phyloP scores from a whole-genome alignment of 2,113 vertebrate species.

The Nycticebus coucang region DNA sequence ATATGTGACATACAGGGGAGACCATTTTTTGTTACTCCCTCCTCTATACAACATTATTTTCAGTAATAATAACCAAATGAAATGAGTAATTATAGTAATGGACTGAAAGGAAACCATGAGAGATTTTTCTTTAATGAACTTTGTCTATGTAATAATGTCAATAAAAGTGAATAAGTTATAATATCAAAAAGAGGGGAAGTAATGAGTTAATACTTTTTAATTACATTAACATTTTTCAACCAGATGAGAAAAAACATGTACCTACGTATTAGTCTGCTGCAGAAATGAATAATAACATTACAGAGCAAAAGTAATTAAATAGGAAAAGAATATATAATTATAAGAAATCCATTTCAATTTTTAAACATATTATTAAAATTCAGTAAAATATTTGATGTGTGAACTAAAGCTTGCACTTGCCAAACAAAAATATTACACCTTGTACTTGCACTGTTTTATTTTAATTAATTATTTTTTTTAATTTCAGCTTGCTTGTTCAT shows the following conservation, averaged over 20 bases:
- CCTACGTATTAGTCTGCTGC: not conserved
- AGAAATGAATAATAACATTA: not conserved
- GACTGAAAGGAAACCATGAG: not conserved
- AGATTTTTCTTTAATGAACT: slow-evolving; percentile 14
- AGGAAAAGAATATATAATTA: not conserved
- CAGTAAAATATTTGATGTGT: not conserved
- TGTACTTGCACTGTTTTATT: not conserved
- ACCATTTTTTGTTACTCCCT: not conserved
- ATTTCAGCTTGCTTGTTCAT: too few species aligned
- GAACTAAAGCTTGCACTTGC: not conserved
- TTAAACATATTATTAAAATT: slow-evolving; percentile 1
- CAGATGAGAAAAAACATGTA: not conserved
- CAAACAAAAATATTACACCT: not conserved
- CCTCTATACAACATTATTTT: not conserved
- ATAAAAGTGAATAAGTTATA: slow-evolving; percentile 6
- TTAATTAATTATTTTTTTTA: not conserved
- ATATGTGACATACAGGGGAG: not conserved
- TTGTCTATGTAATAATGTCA: not conserved
- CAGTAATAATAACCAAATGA: not conserved
- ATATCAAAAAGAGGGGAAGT: not conserved
- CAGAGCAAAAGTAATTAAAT: not conserved
- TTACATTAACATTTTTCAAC: slow-evolving; percentile 5
- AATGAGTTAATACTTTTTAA: not conserved
- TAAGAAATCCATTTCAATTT: slow-evolving; percentile 17
- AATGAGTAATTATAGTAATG: not conserved